phyloP scores from a whole-genome alignment of 2,113 vertebrate genomes.

The Meriones unguiculatus region DNA sequence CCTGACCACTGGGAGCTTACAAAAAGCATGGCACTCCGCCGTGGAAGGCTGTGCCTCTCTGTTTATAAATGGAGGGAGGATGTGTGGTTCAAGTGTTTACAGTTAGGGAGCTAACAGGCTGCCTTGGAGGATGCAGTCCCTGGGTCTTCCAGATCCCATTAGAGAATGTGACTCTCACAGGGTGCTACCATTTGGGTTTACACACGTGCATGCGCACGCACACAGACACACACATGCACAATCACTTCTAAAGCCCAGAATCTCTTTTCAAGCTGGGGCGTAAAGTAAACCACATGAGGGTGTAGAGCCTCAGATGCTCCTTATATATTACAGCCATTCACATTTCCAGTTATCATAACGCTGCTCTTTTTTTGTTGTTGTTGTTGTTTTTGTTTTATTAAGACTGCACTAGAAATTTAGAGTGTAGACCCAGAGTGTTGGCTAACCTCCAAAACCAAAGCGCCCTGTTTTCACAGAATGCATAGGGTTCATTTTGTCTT shows the following conservation, averaged over 20 bases:
- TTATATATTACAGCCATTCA: neutral
- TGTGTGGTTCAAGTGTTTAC: neutral
- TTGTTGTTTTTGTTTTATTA: neutral
- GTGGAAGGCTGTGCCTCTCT: rapidly evolving
- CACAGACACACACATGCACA: too few relatives aligned
- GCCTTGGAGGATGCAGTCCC: neutral
- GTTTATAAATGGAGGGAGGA: neutral
- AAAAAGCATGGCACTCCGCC: neutral
- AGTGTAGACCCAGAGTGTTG: neutral
- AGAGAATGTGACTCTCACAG: neutral
- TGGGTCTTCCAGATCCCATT: neutral
- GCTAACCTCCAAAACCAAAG: neutral
- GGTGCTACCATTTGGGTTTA: neutral
- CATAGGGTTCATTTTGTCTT: neutral
- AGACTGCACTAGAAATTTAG: neutral
- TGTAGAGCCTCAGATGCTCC: neutral
- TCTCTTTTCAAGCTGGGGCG: neutral
- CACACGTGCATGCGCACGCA: too few relatives aligned
- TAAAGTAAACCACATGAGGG: neutral
- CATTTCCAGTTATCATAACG: neutral
- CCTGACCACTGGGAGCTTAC: neutral
- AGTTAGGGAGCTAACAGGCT: neutral
- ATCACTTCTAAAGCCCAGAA: neutral
- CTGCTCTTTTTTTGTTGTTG: neutral
- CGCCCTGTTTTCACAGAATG: neutral